These are phyloP conservation scores for Pantherophis vulpinus DNA, from an alignment of 2,797 vertebrate genomes.

Conservation along the genomic window DNA sequence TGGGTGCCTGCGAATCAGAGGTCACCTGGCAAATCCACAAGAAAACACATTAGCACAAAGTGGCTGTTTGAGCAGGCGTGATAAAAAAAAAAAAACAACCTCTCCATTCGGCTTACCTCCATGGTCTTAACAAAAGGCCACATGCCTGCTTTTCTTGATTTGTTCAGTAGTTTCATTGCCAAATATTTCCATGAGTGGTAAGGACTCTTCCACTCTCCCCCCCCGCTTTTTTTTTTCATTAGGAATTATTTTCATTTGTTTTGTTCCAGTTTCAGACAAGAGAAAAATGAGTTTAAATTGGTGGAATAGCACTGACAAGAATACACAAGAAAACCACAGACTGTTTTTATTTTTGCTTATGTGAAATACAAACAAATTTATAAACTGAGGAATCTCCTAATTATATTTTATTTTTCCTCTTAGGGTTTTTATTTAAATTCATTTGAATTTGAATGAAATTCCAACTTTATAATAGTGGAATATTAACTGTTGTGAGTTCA, in stretches of 20 bases:
- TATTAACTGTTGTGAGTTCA: conserved; percentile 1
- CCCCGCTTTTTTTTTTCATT: conserved; percentile 49
- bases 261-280: conserved; percentile 53
- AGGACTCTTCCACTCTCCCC: conserved; percentile 46
- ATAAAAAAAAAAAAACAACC: conserved; percentile 13
- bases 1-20: conserved; percentile 44
- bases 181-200: conserved; percentile 51
- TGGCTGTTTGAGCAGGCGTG: conserved; percentile 49
- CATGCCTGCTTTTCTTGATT: conserved; percentile 44
- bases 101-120: conserved; percentile 27
- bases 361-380: conserved; percentile 4
- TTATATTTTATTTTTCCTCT: not conserved
- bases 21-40: conserved; percentile 65
- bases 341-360: conserved; percentile 3
- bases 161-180: conserved; percentile 45
- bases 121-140: conserved; percentile 46
- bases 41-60: conserved; percentile 65
- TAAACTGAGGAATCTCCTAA: conserved; percentile 1
- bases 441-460: not conserved
- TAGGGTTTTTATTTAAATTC: not conserved
- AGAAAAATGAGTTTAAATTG: conserved; percentile 47
- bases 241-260: conserved; percentile 54
- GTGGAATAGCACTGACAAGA: conserved; percentile 20
- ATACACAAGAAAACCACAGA: conserved; percentile 10
- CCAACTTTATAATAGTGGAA: not conserved